A percentile compares a stretch with the other conserved stretches of the same genome.
These are phyloP conservation scores for Adineta ricciae DNA, from an alignment of 2,888 invertebrate genomes.

Conservation along the genomic window DNA sequence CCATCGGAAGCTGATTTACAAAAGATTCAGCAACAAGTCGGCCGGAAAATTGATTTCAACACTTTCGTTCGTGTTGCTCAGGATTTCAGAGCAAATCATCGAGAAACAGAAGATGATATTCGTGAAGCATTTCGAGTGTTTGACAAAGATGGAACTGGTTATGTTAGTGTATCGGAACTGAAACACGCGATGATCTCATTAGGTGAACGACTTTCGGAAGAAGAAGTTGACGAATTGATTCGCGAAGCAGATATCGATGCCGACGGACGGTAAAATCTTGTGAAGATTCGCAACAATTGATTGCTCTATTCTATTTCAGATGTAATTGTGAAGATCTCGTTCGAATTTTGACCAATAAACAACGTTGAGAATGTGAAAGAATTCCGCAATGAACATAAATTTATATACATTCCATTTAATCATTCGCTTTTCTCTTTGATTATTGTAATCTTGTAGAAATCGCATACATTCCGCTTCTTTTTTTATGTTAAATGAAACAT, in stretches of 20 bases:
- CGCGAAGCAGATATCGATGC: constrained; percentile 16
- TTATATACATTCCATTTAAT: background rate
- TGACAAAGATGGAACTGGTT: constrained; percentile 20
- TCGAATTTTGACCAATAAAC: constrained; percentile 17
- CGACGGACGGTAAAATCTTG: background rate
- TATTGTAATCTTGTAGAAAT: background rate
- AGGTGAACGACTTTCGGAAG: constrained; percentile 1
- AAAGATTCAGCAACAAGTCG: constrained; percentile 14
- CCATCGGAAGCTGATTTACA: constrained; percentile 18
- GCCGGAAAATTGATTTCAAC: constrained; percentile 11
- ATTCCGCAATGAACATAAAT: background rate
- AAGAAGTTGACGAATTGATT: constrained; percentile 16
- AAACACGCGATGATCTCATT: constrained; percentile 16
- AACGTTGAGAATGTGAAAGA: background rate
- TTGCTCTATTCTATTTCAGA: background rate
- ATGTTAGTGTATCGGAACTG: background rate
- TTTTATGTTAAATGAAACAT: background rate
- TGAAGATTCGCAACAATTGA: background rate
- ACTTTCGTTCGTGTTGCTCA: background rate
- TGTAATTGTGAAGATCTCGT: constrained; percentile 22
- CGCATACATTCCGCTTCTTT: background rate
- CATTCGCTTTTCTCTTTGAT: background rate
- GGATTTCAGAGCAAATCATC: background rate
- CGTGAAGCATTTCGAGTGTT: constrained; percentile 15
- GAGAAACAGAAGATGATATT: constrained; percentile 8